Conservation (phyloP, 2,113 vertebrate genomes). For the Istiophorus platypterus region DNA sequence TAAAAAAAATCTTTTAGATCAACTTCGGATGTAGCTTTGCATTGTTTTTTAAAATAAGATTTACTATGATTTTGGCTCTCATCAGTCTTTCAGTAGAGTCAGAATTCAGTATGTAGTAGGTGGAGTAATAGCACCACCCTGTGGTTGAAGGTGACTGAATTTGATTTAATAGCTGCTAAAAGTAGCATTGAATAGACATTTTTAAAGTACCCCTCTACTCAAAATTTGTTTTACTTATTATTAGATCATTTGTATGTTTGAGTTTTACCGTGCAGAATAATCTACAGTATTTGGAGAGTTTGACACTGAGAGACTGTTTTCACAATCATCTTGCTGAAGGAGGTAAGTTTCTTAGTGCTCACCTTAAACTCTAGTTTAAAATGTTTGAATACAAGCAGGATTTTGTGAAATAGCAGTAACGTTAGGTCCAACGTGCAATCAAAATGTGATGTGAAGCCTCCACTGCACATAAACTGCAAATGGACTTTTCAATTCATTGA, state of each 20-base stretch:
- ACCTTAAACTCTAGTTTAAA: not conserved
- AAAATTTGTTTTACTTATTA: too few relatives aligned
- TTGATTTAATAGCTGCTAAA: not conserved
- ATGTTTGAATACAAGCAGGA: not conserved
- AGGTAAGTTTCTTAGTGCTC: not conserved
- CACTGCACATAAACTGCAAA: too few relatives aligned
- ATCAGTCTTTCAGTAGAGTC: not conserved
- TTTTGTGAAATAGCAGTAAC: not conserved
- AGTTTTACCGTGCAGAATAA: not conserved
- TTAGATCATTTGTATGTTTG: too few relatives aligned
- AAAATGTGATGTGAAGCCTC: too few relatives aligned
- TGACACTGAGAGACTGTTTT: not conserved
- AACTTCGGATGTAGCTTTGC: not conserved
- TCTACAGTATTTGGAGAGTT: not conserved
- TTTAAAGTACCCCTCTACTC: too few relatives aligned
- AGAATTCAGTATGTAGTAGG: not conserved
- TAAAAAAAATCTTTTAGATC: not conserved
- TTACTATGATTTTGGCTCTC: not conserved
- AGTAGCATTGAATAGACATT: not conserved
- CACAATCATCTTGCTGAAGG: not conserved
- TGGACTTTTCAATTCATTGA: not conserved
- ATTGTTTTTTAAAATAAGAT: not conserved
- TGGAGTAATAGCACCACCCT: conserved; percentile 43
- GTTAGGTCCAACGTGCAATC: too few relatives aligned
- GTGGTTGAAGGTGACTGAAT: conserved; percentile 35